phyloP scores from a whole-genome alignment of 2,797 vertebrate species.

The Cuculus canorus region DNA sequence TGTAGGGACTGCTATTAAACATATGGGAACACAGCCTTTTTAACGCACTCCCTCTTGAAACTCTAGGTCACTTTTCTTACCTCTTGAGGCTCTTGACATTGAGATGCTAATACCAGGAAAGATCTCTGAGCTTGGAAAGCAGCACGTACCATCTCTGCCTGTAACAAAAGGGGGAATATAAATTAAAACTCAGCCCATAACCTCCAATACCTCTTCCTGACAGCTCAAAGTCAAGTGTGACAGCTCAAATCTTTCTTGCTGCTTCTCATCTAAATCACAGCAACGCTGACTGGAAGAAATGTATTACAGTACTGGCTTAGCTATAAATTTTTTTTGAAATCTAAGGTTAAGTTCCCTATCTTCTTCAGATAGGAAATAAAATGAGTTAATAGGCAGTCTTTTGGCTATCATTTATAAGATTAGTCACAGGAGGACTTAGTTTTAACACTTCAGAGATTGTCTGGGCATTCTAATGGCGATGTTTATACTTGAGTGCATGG shows the following conservation, averaged over 20 bases:
- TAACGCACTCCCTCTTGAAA: not conserved
- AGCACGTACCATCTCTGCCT: slow-evolving; percentile 92
- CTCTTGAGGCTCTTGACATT: slow-evolving; percentile 90
- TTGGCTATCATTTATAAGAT: not conserved
- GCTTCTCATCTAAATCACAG: slow-evolving; percentile 37
- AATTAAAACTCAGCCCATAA: slow-evolving; percentile 35
- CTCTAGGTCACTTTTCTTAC: slow-evolving; percentile 75
- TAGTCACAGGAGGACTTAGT: not conserved
- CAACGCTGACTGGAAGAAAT: slow-evolving; percentile 14
- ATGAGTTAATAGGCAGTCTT: not conserved
- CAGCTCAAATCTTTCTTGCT: slow-evolving; percentile 27
- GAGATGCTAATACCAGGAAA: slow-evolving; percentile 88
- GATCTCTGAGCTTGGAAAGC: slow-evolving; percentile 89
- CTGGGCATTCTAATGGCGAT: not conserved
- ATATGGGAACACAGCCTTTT: not conserved
- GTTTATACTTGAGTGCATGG: not conserved
- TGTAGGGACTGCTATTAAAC: not conserved
- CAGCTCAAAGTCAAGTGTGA: slow-evolving; percentile 51
- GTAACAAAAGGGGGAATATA: slow-evolving; percentile 39
- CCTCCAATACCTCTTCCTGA: not conserved
- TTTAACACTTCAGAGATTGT: not conserved
- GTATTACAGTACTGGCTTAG: not conserved
- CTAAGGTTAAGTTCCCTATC: not conserved
- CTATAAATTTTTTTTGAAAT: not conserved
- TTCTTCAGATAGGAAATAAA: not conserved